Conservation (phyloP, 2,113 vertebrate species). For the Crypturellus undulatus region DNA sequence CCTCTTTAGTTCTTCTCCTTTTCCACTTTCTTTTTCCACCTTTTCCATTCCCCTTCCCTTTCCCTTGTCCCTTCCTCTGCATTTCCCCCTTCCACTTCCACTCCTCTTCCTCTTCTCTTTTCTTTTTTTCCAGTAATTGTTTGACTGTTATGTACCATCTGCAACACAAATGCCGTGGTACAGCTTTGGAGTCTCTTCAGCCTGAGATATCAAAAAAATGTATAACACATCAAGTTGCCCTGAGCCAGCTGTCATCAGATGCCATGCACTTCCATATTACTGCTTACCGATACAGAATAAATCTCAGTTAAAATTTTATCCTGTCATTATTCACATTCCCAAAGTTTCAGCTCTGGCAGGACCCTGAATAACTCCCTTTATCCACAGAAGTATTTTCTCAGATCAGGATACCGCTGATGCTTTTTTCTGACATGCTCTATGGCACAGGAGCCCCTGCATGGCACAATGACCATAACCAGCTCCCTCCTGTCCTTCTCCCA, state of each 20-base stretch:
- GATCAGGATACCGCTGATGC: rapidly evolving
- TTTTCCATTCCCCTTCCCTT: neutral
- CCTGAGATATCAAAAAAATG: neutral
- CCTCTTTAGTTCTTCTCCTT: neutral
- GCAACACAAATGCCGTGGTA: neutral
- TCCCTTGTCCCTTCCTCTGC: too few relatives aligned
- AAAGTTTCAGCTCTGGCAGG: neutral
- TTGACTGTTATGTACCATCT: neutral
- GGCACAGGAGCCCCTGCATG: neutral
- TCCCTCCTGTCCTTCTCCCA: neutral
- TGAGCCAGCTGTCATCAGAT: rapidly evolving
- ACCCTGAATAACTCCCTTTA: neutral
- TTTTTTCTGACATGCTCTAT: neutral
- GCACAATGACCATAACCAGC: neutral
- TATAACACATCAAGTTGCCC: neutral
- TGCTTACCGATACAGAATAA: neutral
- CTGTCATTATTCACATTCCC: neutral
- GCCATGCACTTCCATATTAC: neutral
- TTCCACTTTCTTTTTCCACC: neutral
- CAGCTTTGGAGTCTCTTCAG: neutral
- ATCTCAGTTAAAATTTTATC: neutral
- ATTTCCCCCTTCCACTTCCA: neutral
- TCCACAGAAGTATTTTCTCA: neutral
- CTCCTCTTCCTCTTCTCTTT: neutral
- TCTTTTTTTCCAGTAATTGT: neutral